Evolutionary conservation across 2,888 invertebrate genomes (phyloP).

Genomic region (Drosophila pseudotalamancana): DNA sequence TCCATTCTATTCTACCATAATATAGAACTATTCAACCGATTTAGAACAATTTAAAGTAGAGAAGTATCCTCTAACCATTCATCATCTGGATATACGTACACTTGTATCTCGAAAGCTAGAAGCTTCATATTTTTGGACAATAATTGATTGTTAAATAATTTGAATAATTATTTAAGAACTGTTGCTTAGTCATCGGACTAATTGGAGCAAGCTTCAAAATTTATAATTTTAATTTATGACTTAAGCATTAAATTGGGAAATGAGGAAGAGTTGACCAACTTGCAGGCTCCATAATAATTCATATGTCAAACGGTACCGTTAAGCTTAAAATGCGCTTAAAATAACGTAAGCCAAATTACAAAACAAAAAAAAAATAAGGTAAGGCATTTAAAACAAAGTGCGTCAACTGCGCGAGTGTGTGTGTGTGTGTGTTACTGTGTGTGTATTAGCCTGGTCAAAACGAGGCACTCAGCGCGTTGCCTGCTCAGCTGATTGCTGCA

Average conservation of each 20-base stretch:
- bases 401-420: slow-evolving; percentile 23
- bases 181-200: too few relatives aligned
- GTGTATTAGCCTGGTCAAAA: slow-evolving; percentile 35
- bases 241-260: slow-evolving; percentile 20
- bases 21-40: too few relatives aligned
- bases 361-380: slow-evolving; percentile 24
- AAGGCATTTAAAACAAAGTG: slow-evolving; percentile 64
- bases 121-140: too few relatives aligned
- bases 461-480: slow-evolving; percentile 53
- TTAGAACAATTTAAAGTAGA: too few relatives aligned
- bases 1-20: too few relatives aligned
- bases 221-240: too few relatives aligned
- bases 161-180: too few relatives aligned
- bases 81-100: too few relatives aligned
- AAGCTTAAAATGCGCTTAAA: slow-evolving; percentile 78
- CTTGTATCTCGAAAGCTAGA: too few relatives aligned
- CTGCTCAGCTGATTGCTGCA: slow-evolving; percentile 56
- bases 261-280: slow-evolving; percentile 17
- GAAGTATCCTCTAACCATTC: too few relatives aligned
- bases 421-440: slow-evolving; percentile 8
- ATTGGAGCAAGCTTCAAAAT: too few relatives aligned
- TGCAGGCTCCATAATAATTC: slow-evolving; percentile 70
- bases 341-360: slow-evolving; percentile 33
- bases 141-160: too few relatives aligned
- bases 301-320: slow-evolving; percentile 66